These are phyloP conservation scores for Poecile montanus DNA, from an alignment of 2,797 vertebrate species.

Conservation along the genomic window DNA sequence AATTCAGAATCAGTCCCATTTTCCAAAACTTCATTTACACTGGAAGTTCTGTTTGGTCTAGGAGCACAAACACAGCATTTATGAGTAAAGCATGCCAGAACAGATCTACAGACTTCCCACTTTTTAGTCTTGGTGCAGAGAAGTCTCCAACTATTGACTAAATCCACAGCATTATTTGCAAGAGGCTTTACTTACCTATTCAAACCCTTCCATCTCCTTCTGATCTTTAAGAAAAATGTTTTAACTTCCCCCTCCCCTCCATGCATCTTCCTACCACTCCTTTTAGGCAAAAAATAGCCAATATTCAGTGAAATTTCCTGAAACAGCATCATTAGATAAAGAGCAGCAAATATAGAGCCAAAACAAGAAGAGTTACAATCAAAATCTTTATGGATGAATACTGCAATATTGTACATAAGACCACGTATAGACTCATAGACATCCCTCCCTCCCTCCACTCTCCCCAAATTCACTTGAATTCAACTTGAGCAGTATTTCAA, in stretches of 20 bases:
- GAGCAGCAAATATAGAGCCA: neutral
- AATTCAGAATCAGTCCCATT: neutral
- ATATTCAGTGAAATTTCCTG: neutral
- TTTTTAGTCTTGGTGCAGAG: neutral
- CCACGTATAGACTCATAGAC: neutral
- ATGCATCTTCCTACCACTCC: neutral
- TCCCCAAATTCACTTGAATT: neutral
- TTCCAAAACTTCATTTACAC: neutral
- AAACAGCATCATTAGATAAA: neutral
- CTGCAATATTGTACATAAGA: neutral
- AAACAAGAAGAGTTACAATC: neutral
- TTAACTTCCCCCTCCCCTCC: neutral
- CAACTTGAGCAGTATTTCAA: neutral
- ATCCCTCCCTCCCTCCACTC: accelerated
- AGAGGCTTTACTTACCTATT: neutral
- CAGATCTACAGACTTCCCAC: neutral
- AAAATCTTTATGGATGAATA: neutral
- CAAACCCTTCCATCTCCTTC: neutral
- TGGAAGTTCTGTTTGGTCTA: neutral
- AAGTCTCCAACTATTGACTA: neutral
- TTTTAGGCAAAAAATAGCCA: neutral
- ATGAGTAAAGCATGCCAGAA: neutral
- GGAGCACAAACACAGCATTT: neutral
- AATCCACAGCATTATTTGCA: neutral
- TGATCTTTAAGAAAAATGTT: neutral